Evolutionary conservation across 2,888 invertebrate species (phyloP), one percentile per base, ranked within the genome.

Genomic region (Folsomia manolachei): DNA sequence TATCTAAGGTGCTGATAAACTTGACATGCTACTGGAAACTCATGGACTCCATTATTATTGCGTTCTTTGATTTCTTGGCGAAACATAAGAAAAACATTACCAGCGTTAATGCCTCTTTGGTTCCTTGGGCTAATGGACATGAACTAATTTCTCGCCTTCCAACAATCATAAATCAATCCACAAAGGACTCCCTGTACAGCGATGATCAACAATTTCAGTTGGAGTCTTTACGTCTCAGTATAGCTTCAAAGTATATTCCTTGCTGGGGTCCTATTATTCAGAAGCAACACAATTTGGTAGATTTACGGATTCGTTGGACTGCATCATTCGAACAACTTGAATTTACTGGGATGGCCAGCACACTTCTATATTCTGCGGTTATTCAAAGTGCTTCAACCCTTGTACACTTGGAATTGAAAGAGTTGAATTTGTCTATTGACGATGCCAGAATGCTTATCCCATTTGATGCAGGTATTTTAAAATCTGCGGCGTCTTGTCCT

Each of bases 401-500:
- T 1, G 66, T 71, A 1, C 71, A 69, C 1, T 70, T 75, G 7
- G 75, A 75, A 61, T 27, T 75, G 1, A 73, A 71, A 21, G 75
- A 73, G 25, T 64, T 75, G 24, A 66, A 71, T 11, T 69, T 75
- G 18, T 2, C 70, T 1, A 24, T 62, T 21, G 69, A 69, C 24
- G 69, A 69, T 39, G 23, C 39, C 25, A 62, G 69, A 9, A 66
- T 69, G 19, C 62, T 66, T 21, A 53, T 63, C 21, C 75, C 73
- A 19, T 62, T 71, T 23, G 75, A 75, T 62, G 73, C 70, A 9
- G 63, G 70, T 24, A 70, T 75, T 7, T 75, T 75, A 61, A 72
- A 73, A 9, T 73, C 27, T 19, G 71, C 73, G 73, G 51, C 73
- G 71, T n/a, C 26, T 75, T 24, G 65, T 73, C 18, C 56, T 75